Conservation (phyloP, 2,888 invertebrate genomes). For the Shargacucullia verbasci region DNA sequence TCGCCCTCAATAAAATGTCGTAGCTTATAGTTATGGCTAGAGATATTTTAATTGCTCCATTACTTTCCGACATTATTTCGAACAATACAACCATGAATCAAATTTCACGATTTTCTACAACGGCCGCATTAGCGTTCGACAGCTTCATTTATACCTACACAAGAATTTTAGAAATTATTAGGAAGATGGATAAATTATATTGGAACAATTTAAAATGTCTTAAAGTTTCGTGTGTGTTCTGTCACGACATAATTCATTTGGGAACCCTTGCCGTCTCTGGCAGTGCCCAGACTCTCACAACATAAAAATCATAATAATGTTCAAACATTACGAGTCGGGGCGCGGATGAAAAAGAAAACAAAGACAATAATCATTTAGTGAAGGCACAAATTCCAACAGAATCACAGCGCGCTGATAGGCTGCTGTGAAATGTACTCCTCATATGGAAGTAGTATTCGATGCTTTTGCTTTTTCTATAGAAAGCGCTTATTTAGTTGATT, state of each 20-base stretch:
- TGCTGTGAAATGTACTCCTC: conserved; percentile 64
- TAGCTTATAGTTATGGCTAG: conserved; percentile 7
- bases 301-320: conserved; percentile 76
- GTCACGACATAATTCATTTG: conserved; percentile 50
- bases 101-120: conserved; percentile 11
- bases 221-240: conserved; percentile 38
- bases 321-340: conserved; percentile 75
- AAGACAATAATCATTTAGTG: conserved; percentile 79
- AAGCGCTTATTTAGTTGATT: no score
- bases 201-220: conserved; percentile 3
- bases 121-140: no score
- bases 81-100: conserved; percentile 34
- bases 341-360: conserved; percentile 74
- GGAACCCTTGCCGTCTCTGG: conserved; percentile 41
- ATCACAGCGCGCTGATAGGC: conserved; percentile 71
- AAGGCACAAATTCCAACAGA: conserved; percentile 78
- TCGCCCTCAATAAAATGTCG: conserved; percentile 29
- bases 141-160: not conserved
- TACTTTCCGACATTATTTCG: conserved; percentile 17
- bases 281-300: conserved; percentile 60
- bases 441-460: conserved; percentile 45
- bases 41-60: conserved; percentile 44
- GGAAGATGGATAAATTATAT: not conserved
- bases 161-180: not conserved
- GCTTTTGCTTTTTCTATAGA: not conserved